phyloP scores from a whole-genome alignment of 1,140 invertebrate genomes.

The Bombus soroeensis region DNA sequence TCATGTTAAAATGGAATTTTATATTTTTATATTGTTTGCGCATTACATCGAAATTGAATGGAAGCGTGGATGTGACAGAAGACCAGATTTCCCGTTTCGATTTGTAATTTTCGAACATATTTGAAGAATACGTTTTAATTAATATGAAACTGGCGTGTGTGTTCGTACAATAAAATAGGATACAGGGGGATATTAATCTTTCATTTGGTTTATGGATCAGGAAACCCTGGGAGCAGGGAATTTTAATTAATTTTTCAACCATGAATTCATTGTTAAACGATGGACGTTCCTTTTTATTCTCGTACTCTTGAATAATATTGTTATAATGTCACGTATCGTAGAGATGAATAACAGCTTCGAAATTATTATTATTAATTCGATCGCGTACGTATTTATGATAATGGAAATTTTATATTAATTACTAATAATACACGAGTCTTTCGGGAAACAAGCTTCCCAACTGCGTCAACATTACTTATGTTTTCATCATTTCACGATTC shows the following conservation, averaged over 20 bases:
- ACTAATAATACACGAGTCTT: no score
- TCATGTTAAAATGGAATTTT: background rate
- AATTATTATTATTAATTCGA: background rate
- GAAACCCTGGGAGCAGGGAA: background rate
- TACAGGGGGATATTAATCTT: background rate
- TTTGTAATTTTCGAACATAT: background rate
- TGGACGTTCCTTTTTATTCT: background rate
- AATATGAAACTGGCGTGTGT: background rate
- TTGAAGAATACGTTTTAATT: constrained; percentile 5
- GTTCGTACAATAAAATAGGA: background rate
- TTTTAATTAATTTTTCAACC: constrained; percentile 23
- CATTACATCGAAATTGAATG: background rate
- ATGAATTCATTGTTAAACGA: background rate
- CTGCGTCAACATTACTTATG: no score
- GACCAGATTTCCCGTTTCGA: background rate
- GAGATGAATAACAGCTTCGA: background rate
- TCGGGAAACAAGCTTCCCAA: no score
- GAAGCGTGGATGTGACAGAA: background rate
- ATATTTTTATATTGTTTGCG: no score
- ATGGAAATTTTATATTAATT: no score
- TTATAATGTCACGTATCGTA: background rate
- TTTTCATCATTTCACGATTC: no score
- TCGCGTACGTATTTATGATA: background rate
- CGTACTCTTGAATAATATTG: background rate
- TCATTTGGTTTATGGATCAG: constrained; percentile 11